Conservation (phyloP, 2,113 vertebrate genomes). For the Petaurus breviceps region DNA sequence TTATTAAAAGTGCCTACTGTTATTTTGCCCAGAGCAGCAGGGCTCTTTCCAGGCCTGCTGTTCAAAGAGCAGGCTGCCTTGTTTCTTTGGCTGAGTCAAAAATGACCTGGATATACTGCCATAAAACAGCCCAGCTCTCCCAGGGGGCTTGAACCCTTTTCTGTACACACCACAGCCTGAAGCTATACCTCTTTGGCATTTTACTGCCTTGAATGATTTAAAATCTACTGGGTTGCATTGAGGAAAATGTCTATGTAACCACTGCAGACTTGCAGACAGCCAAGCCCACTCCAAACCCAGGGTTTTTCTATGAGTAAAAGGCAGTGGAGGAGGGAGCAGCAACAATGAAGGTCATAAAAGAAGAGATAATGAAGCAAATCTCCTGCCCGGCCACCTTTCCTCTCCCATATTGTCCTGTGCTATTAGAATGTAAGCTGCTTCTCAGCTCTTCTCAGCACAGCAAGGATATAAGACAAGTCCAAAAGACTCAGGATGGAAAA, state of each 20-base stretch:
- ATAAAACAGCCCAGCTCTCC: neutral
- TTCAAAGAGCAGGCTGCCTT: neutral
- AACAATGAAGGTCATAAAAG: neutral
- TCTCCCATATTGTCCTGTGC: neutral
- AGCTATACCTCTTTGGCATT: neutral
- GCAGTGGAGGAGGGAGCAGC: neutral
- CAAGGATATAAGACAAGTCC: too few species aligned
- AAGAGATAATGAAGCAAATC: neutral
- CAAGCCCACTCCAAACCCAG: neutral
- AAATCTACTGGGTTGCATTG: neutral
- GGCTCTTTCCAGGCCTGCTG: neutral
- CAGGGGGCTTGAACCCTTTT: conserved; percentile 38
- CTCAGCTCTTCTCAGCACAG: too few species aligned
- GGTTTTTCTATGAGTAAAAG: neutral
- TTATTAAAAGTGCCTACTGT: conserved; percentile 13
- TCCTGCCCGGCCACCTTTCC: neutral
- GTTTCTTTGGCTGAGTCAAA: conserved; percentile 44
- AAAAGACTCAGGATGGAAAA: too few species aligned
- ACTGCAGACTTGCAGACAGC: neutral
- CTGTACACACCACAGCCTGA: neutral
- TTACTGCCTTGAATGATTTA: neutral
- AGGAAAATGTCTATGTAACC: neutral
- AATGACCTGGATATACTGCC: conserved; percentile 58
- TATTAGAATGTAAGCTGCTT: neutral
- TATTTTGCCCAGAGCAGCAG: conserved; percentile 13